Evolutionary conservation across 2,888 invertebrate genomes (phyloP).

Genomic region (Sinodicranocentrus sp.): DNA sequence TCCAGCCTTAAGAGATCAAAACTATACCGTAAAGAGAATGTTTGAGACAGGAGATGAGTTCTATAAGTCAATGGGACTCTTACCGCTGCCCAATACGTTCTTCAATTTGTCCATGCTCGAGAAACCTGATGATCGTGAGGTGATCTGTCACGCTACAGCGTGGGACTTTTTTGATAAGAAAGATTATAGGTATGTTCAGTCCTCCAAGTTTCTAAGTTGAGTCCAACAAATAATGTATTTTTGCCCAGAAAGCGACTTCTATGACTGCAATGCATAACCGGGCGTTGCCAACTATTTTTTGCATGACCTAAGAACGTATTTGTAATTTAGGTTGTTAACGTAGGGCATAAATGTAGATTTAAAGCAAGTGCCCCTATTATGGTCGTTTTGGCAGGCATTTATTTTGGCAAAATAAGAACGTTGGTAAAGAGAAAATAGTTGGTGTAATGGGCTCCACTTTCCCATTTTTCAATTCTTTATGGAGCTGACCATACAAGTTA

Average conservation of each 20-base stretch:
- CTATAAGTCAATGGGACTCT: slow-evolving; percentile 88
- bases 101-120: slow-evolving; percentile 90
- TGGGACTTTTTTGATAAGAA: slow-evolving; percentile 92
- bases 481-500: slow-evolving; percentile 4
- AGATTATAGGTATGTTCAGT: slow-evolving; percentile 89
- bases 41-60: slow-evolving; percentile 91
- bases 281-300: too few relatives aligned
- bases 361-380: background rate
- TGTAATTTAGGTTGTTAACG: too few relatives aligned
- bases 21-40: slow-evolving; percentile 79
- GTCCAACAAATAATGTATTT: too few relatives aligned
- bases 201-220: too few relatives aligned
- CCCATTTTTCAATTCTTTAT: slow-evolving; percentile 63
- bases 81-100: slow-evolving; percentile 87
- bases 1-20: slow-evolving; percentile 69
- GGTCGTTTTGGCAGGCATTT: slow-evolving; percentile 4
- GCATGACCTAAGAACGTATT: too few relatives aligned
- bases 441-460: slow-evolving; percentile 44
- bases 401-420: slow-evolving; percentile 29
- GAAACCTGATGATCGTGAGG: slow-evolving; percentile 84
- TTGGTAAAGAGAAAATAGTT: slow-evolving; percentile 23
- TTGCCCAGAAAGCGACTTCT: too few relatives aligned
- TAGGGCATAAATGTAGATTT: too few relatives aligned
- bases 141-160: slow-evolving; percentile 83
- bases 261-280: too few relatives aligned